Conservation (phyloP, 1,140 invertebrate species). For the Planococcus citri region DNA sequence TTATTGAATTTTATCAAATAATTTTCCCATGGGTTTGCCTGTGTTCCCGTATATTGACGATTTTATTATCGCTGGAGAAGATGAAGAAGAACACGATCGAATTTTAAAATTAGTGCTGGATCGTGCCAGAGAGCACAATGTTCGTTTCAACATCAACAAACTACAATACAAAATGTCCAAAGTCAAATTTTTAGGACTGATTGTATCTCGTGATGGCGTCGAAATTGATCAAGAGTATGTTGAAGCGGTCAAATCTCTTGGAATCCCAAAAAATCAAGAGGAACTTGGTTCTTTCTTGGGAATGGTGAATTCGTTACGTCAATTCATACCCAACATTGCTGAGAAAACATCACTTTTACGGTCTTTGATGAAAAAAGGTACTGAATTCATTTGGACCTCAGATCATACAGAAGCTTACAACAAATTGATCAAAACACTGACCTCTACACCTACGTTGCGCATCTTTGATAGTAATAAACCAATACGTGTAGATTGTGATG, state of each 20-base stretch:
- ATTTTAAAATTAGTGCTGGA: neutral
- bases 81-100: neutral
- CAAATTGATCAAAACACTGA: constrained; percentile 12
- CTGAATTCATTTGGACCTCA: neutral
- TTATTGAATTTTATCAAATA: no score
- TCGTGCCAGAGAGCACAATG: constrained; percentile 21
- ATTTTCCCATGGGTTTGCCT: no score
- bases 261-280: constrained; percentile 29
- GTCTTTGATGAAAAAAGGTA: constrained; percentile 28
- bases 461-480: constrained; percentile 29
- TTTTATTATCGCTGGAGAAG: neutral
- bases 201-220: constrained; percentile 30
- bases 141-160: constrained; percentile 34
- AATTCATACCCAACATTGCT: constrained; percentile 30
- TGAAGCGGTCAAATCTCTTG: constrained; percentile 32
- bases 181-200: constrained; percentile 34
- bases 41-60: neutral
- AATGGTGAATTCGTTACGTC: constrained; percentile 33
- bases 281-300: constrained; percentile 35
- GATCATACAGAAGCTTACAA: constrained; percentile 9
- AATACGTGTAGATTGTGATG: constrained; percentile 31
- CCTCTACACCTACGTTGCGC: constrained; percentile 24
- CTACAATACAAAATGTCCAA: constrained; percentile 30
- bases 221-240: constrained; percentile 29
- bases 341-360: constrained; percentile 28